Base-by-base conservation (phyloP, 1,140 invertebrate species). In the Aphaenogaster ashmeadi region DNA sequence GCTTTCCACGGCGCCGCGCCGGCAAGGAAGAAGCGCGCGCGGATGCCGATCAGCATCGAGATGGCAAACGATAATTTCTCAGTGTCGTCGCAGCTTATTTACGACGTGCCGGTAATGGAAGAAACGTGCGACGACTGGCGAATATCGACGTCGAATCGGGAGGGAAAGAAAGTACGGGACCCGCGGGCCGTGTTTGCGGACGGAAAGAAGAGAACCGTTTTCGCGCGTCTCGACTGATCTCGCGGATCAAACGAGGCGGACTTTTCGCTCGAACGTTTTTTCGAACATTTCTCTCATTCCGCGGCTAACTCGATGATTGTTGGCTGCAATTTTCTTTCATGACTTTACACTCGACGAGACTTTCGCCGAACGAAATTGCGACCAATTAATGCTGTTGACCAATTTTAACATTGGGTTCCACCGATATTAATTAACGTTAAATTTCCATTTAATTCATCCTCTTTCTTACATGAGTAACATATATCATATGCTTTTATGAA, bases 81-180 rank as follows among this genome's bases (percentile, higher is more conserved):
- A 58, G 80, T 86, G 88, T 85, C 87, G 90, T 92, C 88, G 89
- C 86, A 88, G 89, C 90, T 94, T 94, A 94, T 93, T 93, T 93
- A 94, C 92, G 79, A 88, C 86, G 86, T 89, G 90, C 78, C 90
- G 80, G 85, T 93, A 94, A 93, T 93, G 92, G 92, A 93, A 91
- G 89, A 91, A 93, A 91, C 92, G 92, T 93, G 92, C 90, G 91
- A 89, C 89, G 92, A 91, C 90, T 92, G 64, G 86, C 85, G 88
- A 92, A 93, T 92, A 92, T 92, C 91, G 88, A 71, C 72, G 33
- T 94, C 84, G 91, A 89, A 92, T 89, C 91, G 77, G 90, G 87
- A 87, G 81, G 36, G 60, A 66, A 78, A 86, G 66, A 90, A 90
- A 88, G 87, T 83, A 78, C 71, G 15, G 41, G 15, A 52, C 21